Evolutionary conservation across 2,797 vertebrate genomes (phyloP).

Genomic region (Onychomys arenicola): DNA sequence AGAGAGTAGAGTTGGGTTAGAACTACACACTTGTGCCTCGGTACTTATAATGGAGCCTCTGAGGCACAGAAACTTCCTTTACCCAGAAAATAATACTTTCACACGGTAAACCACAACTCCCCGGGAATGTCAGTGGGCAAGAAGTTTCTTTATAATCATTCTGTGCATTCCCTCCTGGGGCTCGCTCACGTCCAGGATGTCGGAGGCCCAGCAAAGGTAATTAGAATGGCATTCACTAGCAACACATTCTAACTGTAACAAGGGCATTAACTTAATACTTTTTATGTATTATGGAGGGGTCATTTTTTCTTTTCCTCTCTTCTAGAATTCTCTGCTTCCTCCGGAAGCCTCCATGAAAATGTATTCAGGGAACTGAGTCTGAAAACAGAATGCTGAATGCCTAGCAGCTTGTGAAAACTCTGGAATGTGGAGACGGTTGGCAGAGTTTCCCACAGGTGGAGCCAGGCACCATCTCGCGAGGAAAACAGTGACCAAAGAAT

Average conservation of each 20-base stretch:
- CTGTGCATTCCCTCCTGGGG: background rate
- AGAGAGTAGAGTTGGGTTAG: background rate
- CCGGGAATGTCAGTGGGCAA: background rate
- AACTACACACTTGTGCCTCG: background rate
- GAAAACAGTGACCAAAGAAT: background rate
- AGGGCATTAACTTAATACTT: slow-evolving; percentile 15
- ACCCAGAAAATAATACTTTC: background rate
- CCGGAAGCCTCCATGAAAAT: background rate
- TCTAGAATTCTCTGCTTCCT: background rate
- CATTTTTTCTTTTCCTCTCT: background rate
- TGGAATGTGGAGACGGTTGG: too few species aligned
- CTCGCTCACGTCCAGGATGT: background rate
- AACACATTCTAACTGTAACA: background rate
- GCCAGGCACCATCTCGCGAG: too few species aligned
- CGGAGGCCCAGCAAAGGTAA: background rate
- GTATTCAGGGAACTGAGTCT: background rate
- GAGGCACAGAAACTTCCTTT: background rate
- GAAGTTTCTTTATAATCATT: background rate
- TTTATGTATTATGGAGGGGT: background rate
- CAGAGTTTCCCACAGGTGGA: background rate
- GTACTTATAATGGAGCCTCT: background rate
- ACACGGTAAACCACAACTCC: background rate
- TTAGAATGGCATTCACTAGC: background rate
- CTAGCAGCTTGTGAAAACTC: background rate
- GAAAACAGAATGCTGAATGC: background rate